Conservation (phyloP, 2,113 vertebrate species). For the Pseudonaja textilis region DNA sequence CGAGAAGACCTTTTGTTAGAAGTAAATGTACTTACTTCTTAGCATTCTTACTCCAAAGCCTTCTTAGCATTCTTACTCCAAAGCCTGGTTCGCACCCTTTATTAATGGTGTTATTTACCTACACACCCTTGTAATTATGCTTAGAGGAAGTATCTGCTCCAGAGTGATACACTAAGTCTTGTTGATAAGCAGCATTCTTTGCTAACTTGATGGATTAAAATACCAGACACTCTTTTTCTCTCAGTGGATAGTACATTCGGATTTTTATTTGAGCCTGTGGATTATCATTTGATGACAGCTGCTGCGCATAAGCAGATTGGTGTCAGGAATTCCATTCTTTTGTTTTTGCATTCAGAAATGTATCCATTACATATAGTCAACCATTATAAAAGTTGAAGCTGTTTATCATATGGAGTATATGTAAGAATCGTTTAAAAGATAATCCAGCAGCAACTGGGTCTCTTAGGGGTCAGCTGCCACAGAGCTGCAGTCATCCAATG, state of each 20-base stretch:
- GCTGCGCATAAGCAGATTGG: background rate
- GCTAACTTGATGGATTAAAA: background rate
- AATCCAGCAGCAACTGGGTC: conserved; percentile 13
- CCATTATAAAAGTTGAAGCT: background rate
- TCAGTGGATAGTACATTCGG: background rate
- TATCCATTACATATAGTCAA: background rate
- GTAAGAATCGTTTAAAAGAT: background rate
- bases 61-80: background rate
- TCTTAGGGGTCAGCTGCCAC: conserved; percentile 14
- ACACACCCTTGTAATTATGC: background rate
- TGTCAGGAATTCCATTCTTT: background rate
- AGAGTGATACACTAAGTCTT: background rate
- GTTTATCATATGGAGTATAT: background rate
- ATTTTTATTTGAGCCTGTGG: background rate
- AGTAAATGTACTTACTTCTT: background rate
- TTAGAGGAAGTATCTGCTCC: background rate
- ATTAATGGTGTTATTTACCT: background rate
- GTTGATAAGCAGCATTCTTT: background rate
- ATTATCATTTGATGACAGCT: background rate
- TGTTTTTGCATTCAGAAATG: background rate
- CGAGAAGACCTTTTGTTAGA: background rate
- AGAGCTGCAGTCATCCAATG: conserved; percentile 23
- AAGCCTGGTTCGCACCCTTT: background rate
- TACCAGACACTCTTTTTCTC: background rate
- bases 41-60: background rate